Percentiles rank a stretch among this genome's conserved stretches.
phyloP scores from a whole-genome alignment of 2,888 invertebrate species.

The Agrenia bidenticulata region DNA sequence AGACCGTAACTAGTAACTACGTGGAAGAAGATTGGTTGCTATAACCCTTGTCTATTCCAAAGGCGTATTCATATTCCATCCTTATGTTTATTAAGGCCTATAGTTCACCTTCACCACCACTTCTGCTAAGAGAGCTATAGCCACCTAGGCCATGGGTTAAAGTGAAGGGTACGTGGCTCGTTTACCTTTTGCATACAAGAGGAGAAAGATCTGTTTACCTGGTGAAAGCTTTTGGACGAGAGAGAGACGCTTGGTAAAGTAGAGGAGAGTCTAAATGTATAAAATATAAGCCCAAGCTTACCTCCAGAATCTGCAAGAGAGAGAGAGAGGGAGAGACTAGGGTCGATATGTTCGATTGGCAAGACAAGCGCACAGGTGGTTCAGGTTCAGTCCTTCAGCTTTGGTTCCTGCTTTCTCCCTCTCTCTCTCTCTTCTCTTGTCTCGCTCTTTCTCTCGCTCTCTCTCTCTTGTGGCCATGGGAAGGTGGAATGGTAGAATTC shows the following conservation, averaged over 20 bases:
- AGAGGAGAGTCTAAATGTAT: not conserved
- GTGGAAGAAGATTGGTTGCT: too few species aligned
- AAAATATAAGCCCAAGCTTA: not conserved
- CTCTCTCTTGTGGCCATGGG: not conserved
- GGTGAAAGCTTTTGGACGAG: not conserved
- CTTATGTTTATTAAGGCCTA: too few species aligned
- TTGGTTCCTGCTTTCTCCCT: not conserved
- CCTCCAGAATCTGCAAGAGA: not conserved
- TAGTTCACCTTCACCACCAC: too few species aligned
- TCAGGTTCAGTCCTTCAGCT: conserved; percentile 14
- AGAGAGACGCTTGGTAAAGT: not conserved
- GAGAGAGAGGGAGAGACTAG: not conserved
- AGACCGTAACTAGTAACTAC: too few species aligned
- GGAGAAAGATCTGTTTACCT: conserved; percentile 3
- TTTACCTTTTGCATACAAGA: too few species aligned
- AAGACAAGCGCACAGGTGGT: conserved; percentile 52
- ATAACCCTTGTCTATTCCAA: too few species aligned
- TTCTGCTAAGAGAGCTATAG: too few species aligned
- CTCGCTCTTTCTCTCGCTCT: not conserved
- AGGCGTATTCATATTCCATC: too few species aligned
- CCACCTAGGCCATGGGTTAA: too few species aligned
- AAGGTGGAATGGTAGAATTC: too few species aligned
- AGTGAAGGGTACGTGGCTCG: too few species aligned
- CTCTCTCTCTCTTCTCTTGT: not conserved
- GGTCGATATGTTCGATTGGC: conserved; percentile 46